Percentiles rank a stretch among this genome's conserved stretches.
Conservation (phyloP, 2,113 vertebrate genomes). For the Steatornis caripensis region DNA sequence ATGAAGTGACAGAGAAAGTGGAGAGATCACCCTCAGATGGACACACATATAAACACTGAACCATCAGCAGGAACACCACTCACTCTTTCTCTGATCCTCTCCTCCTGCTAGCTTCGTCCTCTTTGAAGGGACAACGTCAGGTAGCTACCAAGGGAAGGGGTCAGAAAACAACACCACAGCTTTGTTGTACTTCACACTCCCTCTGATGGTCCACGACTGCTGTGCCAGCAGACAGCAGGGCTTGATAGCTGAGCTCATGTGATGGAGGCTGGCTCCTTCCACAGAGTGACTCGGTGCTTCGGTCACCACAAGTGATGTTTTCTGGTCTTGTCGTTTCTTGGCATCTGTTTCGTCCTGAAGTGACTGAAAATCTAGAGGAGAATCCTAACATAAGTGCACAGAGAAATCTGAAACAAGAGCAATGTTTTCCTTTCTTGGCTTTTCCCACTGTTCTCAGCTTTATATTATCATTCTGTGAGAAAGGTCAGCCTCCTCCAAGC, state of each 20-base stretch:
- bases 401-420: not conserved
- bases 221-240: not conserved
- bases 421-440: not conserved
- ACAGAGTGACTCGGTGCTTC: not conserved
- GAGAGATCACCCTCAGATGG: not conserved
- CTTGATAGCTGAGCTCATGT: accelerated
- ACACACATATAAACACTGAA: not conserved
- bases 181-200: not conserved
- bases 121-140: not conserved
- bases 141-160: not conserved
- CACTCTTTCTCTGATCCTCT: not conserved
- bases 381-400: not conserved
- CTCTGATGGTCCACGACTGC: not conserved
- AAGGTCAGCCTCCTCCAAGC: not conserved
- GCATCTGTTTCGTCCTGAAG: not conserved
- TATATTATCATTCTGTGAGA: not conserved
- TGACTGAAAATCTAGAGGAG: not conserved
- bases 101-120: not conserved
- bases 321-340: not conserved
- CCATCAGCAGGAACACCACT: not conserved
- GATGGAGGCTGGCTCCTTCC: not conserved
- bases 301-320: not conserved
- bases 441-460: not conserved
- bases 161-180: not conserved
- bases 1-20: not conserved